phyloP scores from a whole-genome alignment of 1,140 invertebrate genomes.

The Drosophila insularis region DNA sequence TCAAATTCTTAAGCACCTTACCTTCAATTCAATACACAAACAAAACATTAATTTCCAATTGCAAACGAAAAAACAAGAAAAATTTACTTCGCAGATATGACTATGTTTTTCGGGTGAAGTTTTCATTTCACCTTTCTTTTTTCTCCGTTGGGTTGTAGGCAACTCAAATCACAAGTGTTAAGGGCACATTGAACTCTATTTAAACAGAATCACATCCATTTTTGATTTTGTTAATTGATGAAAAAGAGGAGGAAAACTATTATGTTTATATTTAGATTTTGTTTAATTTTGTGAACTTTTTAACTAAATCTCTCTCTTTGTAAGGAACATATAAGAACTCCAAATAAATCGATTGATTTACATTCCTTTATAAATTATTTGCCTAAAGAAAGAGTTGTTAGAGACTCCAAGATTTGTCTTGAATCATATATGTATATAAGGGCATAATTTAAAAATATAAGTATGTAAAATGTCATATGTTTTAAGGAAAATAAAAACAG shows the following conservation, averaged over 20 bases:
- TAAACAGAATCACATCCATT: not conserved
- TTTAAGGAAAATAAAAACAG: too few species aligned
- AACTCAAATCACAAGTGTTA: not conserved
- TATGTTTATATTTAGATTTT: not conserved
- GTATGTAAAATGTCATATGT: too few species aligned
- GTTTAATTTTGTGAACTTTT: not conserved
- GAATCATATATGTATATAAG: too few species aligned
- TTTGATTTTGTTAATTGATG: not conserved
- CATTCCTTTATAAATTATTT: not conserved
- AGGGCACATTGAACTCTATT: conserved; percentile 1
- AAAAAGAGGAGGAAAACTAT: not conserved
- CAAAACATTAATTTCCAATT: conserved; percentile 67
- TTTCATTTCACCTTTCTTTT: not conserved
- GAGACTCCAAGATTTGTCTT: too few species aligned
- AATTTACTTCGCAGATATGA: not conserved
- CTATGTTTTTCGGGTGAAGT: not conserved
- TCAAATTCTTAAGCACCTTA: conserved; percentile 69
- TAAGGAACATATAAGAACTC: not conserved
- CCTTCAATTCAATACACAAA: conserved; percentile 71
- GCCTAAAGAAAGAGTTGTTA: too few species aligned
- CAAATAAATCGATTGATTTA: not conserved
- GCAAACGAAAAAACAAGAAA: conserved; percentile 1
- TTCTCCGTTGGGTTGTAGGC: not conserved
- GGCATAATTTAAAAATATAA: too few species aligned
- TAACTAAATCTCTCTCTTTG: not conserved